Evolutionary conservation across 2,797 vertebrate species (phyloP).

Genomic region (Lycodopsis pacificus): DNA sequence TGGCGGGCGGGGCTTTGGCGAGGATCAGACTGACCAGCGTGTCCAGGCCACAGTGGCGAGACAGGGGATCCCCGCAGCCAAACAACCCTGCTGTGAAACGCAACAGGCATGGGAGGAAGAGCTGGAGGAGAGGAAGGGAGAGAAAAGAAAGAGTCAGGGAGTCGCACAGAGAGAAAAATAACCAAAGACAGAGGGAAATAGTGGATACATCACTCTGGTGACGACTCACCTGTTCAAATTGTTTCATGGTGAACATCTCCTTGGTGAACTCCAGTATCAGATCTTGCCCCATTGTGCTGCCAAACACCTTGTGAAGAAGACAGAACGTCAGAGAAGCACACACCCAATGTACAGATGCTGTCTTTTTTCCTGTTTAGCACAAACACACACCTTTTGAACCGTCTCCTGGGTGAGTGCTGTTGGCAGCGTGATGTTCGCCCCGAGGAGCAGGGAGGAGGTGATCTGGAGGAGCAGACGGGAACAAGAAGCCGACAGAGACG

Average conservation of each 20-base stretch:
- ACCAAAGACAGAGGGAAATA: not conserved
- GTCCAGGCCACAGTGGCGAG: slow-evolving; percentile 83
- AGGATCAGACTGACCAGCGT: slow-evolving; percentile 91
- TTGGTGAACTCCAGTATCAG: slow-evolving; percentile 91
- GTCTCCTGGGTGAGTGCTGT: slow-evolving; percentile 83
- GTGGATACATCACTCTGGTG: fast-evolving
- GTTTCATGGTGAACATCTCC: slow-evolving; percentile 92
- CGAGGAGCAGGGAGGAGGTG: slow-evolving; percentile 89
- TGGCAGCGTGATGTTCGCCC: slow-evolving; percentile 87
- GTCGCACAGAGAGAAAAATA: not conserved
- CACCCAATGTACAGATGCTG: not conserved
- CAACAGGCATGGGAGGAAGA: slow-evolving; percentile 91
- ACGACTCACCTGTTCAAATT: slow-evolving; percentile 92
- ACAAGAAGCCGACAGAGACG: slow-evolving; percentile 83
- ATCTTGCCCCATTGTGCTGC: slow-evolving; percentile 82
- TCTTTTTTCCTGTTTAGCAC: not conserved
- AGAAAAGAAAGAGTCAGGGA: not conserved
- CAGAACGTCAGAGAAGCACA: not conserved
- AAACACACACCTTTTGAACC: slow-evolving; percentile 86
- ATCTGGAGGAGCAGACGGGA: slow-evolving; percentile 86
- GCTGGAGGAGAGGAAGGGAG: slow-evolving; percentile 75
- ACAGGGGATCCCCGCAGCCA: slow-evolving; percentile 63
- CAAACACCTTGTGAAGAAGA: slow-evolving; percentile 85
- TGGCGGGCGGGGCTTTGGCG: slow-evolving; percentile 92
- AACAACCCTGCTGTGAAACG: slow-evolving; percentile 87